A percentile compares a stretch with the other conserved stretches of the same genome.
Conservation (phyloP, 2,888 invertebrate species). For the Ennomos fuscantarius region DNA sequence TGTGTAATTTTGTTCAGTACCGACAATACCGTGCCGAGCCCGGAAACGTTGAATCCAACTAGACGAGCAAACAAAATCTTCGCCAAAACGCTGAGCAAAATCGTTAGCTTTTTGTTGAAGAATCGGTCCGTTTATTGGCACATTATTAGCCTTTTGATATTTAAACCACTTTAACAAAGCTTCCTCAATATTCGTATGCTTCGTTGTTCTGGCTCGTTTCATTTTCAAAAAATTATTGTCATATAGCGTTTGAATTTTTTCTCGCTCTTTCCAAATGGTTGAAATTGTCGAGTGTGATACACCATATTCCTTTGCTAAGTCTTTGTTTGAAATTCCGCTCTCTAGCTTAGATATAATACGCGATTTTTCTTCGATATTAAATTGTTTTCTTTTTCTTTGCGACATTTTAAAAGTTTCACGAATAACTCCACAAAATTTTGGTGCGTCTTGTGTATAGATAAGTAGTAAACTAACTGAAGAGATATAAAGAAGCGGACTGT, state of each 20-base stretch:
- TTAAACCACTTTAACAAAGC: slow-evolving; percentile 45
- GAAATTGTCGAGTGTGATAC: slow-evolving; percentile 35
- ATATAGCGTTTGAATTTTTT: slow-evolving; percentile 42
- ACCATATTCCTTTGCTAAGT: too few species aligned
- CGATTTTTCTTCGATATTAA: too few species aligned
- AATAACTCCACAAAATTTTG: too few species aligned
- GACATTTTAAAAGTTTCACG: too few species aligned
- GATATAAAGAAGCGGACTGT: too few species aligned
- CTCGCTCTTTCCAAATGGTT: slow-evolving; percentile 43
- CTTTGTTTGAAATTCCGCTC: too few species aligned
- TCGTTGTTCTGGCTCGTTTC: slow-evolving; percentile 41
- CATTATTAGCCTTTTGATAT: slow-evolving; percentile 38
- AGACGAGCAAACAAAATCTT: slow-evolving; percentile 40
- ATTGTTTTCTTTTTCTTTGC: too few species aligned
- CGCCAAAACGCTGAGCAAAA: slow-evolving; percentile 36
- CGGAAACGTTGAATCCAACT: slow-evolving; percentile 46
- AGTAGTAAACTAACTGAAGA: too few species aligned
- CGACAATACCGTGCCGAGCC: slow-evolving; percentile 45
- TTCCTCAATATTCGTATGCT: slow-evolving; percentile 43
- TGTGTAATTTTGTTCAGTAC: too few species aligned
- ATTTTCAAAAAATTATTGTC: slow-evolving; percentile 44
- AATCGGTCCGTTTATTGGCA: slow-evolving; percentile 14
- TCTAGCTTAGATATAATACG: too few species aligned
- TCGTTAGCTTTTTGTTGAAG: slow-evolving; percentile 38
- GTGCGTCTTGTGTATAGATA: too few species aligned